Evolutionary conservation across 2,113 vertebrate species (phyloP), one percentile per base, ranked within the genome.

Genomic region (Sialia sialis): DNA sequence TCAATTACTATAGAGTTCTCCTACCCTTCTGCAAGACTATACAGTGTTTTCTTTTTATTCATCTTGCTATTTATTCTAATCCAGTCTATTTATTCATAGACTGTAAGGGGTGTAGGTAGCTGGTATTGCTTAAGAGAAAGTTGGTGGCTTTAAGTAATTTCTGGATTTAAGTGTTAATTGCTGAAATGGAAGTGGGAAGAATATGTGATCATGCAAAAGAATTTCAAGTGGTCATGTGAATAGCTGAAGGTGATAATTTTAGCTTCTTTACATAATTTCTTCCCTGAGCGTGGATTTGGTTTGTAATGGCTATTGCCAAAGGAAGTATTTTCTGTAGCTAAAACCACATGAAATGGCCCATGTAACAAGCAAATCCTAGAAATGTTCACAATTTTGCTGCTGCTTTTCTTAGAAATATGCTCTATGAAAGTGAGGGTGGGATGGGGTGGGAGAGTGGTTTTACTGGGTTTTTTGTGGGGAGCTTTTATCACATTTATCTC

Each of bases 231-330:
- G 83, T 85, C 70, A 34, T 48, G 21, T 38, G 56, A 83, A 32
- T 17, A 58, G 63, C 41, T 66, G 64, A 90, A 87, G 75, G 79
- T 86, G 51, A 48, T 92, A 75, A 60, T 87, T 95, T 96, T 87
- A 83, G n/a, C 51, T 77, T 26, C 75, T 78, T 96, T 69, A 81
- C 90, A 74, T 86, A 80, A 84, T 86, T 91, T 89, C 78, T 88
- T 93, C 62, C 64, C 56, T 63, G 79, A 92, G 81, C 10, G 13
- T 87, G 51, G 56, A 70, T 94, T 95, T 86, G 84, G 44, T 94
- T 87, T 94, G 62, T 83, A 77, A 73, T 83, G 29, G 80, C 85
- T 96, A 29, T 87, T 94, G 74, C 82, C 84, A 38, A 89, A 84
- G 89, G 74, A 89, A 89, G 44, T n/a, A 7, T 92, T 84, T 87